Evolutionary conservation across 2,888 invertebrate genomes (phyloP).

Genomic region (Magallana nippona): DNA sequence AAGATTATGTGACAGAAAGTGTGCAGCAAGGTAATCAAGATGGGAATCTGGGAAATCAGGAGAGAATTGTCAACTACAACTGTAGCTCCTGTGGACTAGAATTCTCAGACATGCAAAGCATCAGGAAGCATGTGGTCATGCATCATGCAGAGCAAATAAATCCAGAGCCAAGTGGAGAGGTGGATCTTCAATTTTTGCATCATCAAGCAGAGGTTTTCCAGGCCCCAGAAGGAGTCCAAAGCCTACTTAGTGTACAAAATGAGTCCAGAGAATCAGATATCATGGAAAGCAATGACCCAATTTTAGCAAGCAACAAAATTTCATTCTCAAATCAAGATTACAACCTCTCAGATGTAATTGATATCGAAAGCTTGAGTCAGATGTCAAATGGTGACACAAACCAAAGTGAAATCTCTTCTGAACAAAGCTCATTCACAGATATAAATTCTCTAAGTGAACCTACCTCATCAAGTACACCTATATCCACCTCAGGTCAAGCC

Average conservation of each 20-base stretch:
- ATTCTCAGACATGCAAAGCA: slow-evolving; percentile 40
- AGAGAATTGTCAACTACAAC: slow-evolving; percentile 43
- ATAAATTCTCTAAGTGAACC: neutral
- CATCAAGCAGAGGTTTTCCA: neutral
- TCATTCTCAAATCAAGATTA: slow-evolving; percentile 17
- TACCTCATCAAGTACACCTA: neutral
- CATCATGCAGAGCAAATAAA: slow-evolving; percentile 43
- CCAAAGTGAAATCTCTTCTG: slow-evolving; percentile 1
- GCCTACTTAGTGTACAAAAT: neutral
- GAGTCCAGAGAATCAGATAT: neutral
- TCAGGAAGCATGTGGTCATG: slow-evolving; percentile 40
- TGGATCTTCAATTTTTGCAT: neutral
- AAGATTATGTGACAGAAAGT: neutral
- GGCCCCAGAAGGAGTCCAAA: neutral
- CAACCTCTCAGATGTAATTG: slow-evolving; percentile 35
- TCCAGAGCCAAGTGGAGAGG: neutral
- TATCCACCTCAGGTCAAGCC: neutral
- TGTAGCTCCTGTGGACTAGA: slow-evolving; percentile 48
- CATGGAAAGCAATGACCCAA: neutral
- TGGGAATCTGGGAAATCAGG: neutral
- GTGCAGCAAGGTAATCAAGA: neutral
- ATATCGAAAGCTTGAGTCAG: slow-evolving; percentile 44
- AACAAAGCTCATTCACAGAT: neutral
- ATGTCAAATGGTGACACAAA: slow-evolving; percentile 31
- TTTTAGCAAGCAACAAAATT: neutral